Evolutionary conservation across 2,888 invertebrate genomes (phyloP).

Genomic region (Deilephila porcellus): DNA sequence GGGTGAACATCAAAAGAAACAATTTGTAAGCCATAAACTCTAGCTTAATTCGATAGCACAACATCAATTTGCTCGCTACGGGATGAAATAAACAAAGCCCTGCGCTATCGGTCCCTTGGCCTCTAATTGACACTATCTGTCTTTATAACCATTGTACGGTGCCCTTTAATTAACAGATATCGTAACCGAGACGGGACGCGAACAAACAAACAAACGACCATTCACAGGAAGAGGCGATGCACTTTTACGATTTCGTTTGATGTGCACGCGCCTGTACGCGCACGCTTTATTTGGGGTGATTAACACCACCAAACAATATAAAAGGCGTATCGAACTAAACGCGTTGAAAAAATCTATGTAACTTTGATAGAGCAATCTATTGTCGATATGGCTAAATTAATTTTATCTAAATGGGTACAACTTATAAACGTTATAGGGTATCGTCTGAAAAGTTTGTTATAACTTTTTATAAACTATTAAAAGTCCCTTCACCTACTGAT

Average conservation of each 20-base stretch:
- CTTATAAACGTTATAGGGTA: too few relatives aligned
- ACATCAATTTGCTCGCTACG: conserved; percentile 61
- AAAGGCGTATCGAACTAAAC: conserved; percentile 15
- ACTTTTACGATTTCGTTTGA: conserved; percentile 43
- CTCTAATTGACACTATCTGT: conserved; percentile 76
- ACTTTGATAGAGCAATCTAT: neutral
- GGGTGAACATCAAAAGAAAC: conserved; percentile 46
- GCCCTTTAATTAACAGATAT: conserved; percentile 72
- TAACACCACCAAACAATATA: conserved; percentile 18
- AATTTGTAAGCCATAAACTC: conserved; percentile 59
- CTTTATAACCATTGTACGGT: conserved; percentile 67
- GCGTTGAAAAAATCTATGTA: neutral
- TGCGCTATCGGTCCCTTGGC: conserved; percentile 44
- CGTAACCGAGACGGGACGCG: conserved; percentile 54
- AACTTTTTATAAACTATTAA: too few relatives aligned
- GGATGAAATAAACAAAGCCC: conserved; percentile 60
- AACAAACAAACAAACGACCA: conserved; percentile 63
- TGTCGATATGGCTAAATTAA: neutral
- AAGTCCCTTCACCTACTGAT: too few relatives aligned
- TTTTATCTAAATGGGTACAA: too few relatives aligned
- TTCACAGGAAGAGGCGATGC: conserved; percentile 46
- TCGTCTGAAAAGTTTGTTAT: too few relatives aligned
- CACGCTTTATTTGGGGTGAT: conserved; percentile 14
- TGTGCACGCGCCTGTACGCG: conserved; percentile 9
- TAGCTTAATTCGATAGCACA: conserved; percentile 60